Evolutionary conservation across 2,113 vertebrate genomes (phyloP).

Genomic region (Brachyhypopomus gauderio): DNA sequence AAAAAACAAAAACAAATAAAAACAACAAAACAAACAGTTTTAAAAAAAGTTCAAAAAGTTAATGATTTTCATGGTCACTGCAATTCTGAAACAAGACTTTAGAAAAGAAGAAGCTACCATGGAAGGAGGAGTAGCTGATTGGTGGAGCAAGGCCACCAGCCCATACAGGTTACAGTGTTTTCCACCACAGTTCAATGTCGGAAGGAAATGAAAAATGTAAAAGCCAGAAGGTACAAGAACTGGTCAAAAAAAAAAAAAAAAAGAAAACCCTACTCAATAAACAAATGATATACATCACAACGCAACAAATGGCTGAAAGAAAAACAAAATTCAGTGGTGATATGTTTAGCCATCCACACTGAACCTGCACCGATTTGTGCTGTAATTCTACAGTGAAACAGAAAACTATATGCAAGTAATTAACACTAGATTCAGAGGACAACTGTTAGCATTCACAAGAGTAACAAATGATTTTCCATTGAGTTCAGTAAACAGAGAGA

Average conservation of each 20-base stretch:
- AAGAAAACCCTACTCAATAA: neutral
- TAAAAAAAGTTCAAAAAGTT: constrained; percentile 31
- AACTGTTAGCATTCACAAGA: constrained; percentile 7
- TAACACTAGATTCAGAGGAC: neutral
- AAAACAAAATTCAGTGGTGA: neutral
- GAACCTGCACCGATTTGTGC: neutral
- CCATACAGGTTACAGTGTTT: neutral
- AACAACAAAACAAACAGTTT: neutral
- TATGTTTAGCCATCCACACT: neutral
- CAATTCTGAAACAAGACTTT: constrained; percentile 29
- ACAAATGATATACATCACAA: neutral
- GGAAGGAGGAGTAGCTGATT: neutral
- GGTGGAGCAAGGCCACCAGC: constrained; percentile 4
- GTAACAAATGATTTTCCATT: neutral
- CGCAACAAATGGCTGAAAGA: neutral
- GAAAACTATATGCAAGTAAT: neutral
- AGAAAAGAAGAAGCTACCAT: neutral
- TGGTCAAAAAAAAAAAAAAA: neutral
- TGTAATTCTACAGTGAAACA: neutral
- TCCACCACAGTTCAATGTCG: neutral
- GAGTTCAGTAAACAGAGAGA: neutral
- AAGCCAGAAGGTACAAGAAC: neutral
- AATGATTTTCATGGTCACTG: neutral
- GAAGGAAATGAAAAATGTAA: too few relatives aligned
- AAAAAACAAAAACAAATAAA: constrained; percentile 33